Base-by-base conservation (phyloP, 2,888 invertebrate genomes). In the Drosophila pseudotakahashii region DNA sequence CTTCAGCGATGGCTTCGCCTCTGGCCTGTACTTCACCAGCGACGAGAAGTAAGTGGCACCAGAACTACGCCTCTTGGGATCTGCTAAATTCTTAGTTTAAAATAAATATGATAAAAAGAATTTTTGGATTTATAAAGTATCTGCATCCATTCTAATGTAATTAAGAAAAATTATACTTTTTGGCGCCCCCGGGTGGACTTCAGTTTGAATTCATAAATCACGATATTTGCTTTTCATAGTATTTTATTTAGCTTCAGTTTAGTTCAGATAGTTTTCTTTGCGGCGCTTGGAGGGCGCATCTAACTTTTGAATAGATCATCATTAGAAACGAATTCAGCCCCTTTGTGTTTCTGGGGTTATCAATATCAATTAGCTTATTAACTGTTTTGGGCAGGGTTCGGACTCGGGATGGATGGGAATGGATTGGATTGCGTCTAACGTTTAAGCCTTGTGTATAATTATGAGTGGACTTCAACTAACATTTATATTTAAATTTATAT, bases 251-350 rank as follows among this genome's bases (percentile, higher is more conserved):
- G 48, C 48, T 48, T 32, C 48, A 30, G 26, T 66, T 53, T 64
- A 57, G 23, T 57, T 68, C 57, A 41, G 53, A 58, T 68, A 50
- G 72, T 52, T 68, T 50, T 45, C 54, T 63, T 60, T 76, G 67
- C 63, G 66, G 63, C 66, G 67, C 74, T 68, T 32, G 7, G 14
- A 39, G 34, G 26, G 44, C 45, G 60, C 77, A 73, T 71, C 73
- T 58, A 81, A 79, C 74, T 79, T 77, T 62, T 41, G 68, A 77
- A 79, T 81, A 75, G 75, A 75, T 81, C 73, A 81, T 79, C 78
- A 64, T 80, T 75, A 77, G 75, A 75, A 61, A 61, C 51, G 45
- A 30, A 32, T 61, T 58, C 23, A 42, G n/a, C 30, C 58, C 58
- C 19, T 52, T 32, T 52, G n/a, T n/a, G n/a, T 30, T 32, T 32